Evolutionary conservation across 2,113 vertebrate genomes (phyloP).

Genomic region (Andinoacara biseriatus): DNA sequence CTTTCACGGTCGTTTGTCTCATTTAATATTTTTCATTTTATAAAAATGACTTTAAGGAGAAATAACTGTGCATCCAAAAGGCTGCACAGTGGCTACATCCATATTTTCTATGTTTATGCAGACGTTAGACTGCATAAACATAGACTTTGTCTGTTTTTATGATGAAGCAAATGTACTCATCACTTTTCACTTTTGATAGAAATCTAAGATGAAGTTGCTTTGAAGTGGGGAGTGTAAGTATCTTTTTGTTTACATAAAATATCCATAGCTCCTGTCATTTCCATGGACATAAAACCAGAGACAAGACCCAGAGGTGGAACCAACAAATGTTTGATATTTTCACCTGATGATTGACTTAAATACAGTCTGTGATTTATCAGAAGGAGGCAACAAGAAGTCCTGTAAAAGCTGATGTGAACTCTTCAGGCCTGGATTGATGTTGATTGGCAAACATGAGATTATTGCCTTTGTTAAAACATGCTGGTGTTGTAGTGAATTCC

Average conservation of each 20-base stretch:
- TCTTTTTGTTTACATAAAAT: neutral
- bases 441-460: neutral
- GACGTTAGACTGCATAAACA: too few relatives aligned
- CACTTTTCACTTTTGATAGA: neutral
- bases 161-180: neutral
- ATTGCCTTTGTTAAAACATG: neutral
- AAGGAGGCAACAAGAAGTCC: neutral
- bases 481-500: neutral
- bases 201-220: neutral
- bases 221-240: neutral
- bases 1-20: neutral
- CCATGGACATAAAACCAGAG: neutral
- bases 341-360: neutral
- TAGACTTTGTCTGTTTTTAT: neutral
- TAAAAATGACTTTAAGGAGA: neutral
- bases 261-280: constrained; percentile 11
- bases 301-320: neutral
- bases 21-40: too few relatives aligned
- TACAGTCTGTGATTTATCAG: neutral
- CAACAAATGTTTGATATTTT: neutral
- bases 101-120: neutral
- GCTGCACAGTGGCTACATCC: too few relatives aligned
- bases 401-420: neutral
- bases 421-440: neutral
- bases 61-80: too few relatives aligned